phyloP scores from a whole-genome alignment of 2,888 invertebrate genomes.

The Noctua fimbriata region DNA sequence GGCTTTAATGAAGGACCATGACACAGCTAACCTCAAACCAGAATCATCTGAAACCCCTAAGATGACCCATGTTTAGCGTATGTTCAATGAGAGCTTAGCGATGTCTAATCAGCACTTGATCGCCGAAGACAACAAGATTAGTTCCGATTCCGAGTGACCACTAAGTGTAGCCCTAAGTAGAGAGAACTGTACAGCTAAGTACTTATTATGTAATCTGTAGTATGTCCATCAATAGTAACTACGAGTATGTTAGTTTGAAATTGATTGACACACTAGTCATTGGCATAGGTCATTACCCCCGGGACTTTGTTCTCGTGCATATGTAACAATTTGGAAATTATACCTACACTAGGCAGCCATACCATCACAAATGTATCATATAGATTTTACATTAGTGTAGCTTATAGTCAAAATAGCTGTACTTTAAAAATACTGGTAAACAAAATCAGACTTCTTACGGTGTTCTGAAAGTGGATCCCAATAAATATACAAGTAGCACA shows the following conservation, averaged over 20 bases:
- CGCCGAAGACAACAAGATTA: constrained; percentile 38
- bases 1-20: neutral
- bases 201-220: constrained; percentile 44
- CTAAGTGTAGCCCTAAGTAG: constrained; percentile 47
- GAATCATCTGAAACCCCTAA: too few species aligned
- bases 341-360: neutral
- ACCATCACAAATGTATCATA: neutral
- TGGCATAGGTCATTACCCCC: constrained; percentile 49
- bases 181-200: constrained; percentile 41
- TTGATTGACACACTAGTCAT: constrained; percentile 50
- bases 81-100: constrained; percentile 35
- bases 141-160: constrained; percentile 36
- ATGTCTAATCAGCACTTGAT: constrained; percentile 40
- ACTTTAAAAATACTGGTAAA: neutral
- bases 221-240: constrained; percentile 22
- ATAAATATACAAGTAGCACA: neutral
- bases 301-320: constrained; percentile 39
- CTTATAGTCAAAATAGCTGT: neutral
- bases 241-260: constrained; percentile 31
- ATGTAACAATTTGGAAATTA: constrained; percentile 34
- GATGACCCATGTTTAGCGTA: neutral
- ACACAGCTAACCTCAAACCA: neutral
- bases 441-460: neutral
- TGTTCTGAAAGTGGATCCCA: neutral
- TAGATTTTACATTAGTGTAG: neutral